phyloP scores from a whole-genome alignment of 1,140 invertebrate species.

The Drosophila sp. region DNA sequence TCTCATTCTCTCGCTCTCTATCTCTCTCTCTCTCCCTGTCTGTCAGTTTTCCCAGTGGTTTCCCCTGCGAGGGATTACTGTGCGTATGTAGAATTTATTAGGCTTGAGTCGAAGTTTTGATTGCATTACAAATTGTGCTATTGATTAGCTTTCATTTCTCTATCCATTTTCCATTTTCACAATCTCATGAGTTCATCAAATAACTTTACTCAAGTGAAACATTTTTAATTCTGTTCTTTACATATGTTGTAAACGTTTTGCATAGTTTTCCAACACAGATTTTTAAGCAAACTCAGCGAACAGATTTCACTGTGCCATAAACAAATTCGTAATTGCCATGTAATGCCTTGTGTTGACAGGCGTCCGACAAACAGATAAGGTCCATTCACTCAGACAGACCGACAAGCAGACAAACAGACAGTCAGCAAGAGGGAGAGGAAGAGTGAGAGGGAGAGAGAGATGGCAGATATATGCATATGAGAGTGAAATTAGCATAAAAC shows the following conservation, averaged over 20 bases:
- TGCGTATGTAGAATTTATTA: constrained; percentile 37
- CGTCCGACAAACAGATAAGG: constrained; percentile 73
- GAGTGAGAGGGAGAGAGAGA: constrained; percentile 26
- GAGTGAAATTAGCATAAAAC: constrained; percentile 78
- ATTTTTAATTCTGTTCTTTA: not conserved
- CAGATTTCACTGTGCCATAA: constrained; percentile 63
- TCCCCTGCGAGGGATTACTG: constrained; percentile 5
- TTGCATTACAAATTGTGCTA: constrained; percentile 41
- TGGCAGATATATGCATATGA: constrained; percentile 4
- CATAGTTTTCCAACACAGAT: constrained; percentile 9
- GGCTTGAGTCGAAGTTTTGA: constrained; percentile 33
- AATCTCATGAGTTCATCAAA: constrained; percentile 1
- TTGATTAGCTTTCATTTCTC: constrained; percentile 38
- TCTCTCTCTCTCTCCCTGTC: not conserved
- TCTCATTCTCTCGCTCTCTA: constrained; percentile 15
- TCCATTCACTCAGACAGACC: constrained; percentile 25
- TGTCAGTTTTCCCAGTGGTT: constrained; percentile 1
- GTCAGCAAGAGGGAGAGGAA: constrained; percentile 1
- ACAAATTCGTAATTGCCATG: constrained; percentile 80
- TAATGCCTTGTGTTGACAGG: constrained; percentile 79
- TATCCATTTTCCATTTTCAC: constrained; percentile 22
- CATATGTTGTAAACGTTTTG: constrained; percentile 1
- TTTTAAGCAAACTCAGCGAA: constrained; percentile 45
- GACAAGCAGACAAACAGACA: too few relatives aligned
- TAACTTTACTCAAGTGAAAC: constrained; percentile 24